Percentiles rank a stretch among this genome's conserved stretches.
These are phyloP conservation scores for Reticulitermes speratus DNA, from an alignment of 1,140 invertebrate genomes.

Conservation along the genomic window DNA sequence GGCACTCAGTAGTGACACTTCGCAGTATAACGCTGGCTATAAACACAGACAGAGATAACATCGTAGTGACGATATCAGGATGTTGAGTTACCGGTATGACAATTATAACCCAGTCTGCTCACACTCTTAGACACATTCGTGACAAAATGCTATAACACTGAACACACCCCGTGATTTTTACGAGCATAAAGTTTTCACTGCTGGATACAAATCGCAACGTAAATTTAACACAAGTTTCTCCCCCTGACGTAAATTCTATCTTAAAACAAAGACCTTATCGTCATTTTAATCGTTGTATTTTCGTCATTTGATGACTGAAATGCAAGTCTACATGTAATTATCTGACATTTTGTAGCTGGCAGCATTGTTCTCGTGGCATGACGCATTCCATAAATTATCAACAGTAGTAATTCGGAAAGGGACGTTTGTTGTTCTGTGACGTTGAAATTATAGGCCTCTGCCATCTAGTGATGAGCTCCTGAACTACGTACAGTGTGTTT, in stretches of 20 bases:
- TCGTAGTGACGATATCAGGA: background rate
- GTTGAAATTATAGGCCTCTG: background rate
- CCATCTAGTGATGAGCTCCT: background rate
- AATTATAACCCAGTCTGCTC: background rate
- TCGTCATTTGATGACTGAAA: background rate
- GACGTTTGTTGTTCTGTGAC: background rate
- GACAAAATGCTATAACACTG: background rate
- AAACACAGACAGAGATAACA: background rate
- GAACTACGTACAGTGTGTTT: no score
- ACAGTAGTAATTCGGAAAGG: background rate
- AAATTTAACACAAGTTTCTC: background rate
- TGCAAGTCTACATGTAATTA: background rate
- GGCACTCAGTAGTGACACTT: no score
- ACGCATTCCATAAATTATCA: background rate
- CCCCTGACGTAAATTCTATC: background rate
- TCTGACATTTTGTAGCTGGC: background rate
- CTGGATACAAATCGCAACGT: background rate
- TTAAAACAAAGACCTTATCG: background rate
- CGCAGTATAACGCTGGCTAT: no score
- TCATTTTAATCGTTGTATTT: background rate
- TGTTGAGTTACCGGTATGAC: background rate
- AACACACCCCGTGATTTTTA: background rate
- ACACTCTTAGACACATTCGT: background rate
- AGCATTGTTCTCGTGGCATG: background rate
- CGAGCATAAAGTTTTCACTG: background rate